These are phyloP conservation scores for Leptinotarsa haldemani DNA, from an alignment of 2,888 invertebrate genomes.

Conservation along the genomic window DNA sequence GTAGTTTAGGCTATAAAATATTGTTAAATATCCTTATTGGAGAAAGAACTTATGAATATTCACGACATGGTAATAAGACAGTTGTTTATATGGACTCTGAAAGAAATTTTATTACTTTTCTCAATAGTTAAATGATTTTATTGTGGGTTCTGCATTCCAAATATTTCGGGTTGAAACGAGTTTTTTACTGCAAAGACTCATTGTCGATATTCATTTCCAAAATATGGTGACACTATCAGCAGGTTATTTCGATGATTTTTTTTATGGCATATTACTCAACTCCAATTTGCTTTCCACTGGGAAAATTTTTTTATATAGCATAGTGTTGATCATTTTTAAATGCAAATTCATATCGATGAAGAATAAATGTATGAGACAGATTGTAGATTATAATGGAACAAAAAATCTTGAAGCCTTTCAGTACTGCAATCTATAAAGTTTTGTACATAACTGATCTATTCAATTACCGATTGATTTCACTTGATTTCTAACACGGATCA, in stretches of 20 bases:
- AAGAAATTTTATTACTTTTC: conserved; percentile 33
- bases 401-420: too few relatives aligned
- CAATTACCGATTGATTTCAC: too few relatives aligned
- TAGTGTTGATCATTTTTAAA: too few relatives aligned
- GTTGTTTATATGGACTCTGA: conserved; percentile 32
- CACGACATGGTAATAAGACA: conserved; percentile 17
- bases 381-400: too few relatives aligned
- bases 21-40: conserved; percentile 18
- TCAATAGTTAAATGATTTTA: conserved; percentile 37
- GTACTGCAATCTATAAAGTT: too few relatives aligned
- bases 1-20: conserved; percentile 4
- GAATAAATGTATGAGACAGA: too few relatives aligned
- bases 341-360: too few relatives aligned
- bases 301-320: too few relatives aligned
- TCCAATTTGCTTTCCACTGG: too few relatives aligned
- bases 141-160: conserved; percentile 20
- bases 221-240: neutral
- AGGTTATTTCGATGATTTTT: neutral
- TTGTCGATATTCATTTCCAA: neutral
- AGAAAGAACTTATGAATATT: conserved; percentile 19
- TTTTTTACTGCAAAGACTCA: neutral
- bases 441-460: too few relatives aligned
- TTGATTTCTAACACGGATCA: too few relatives aligned
- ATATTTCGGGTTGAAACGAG: neutral
- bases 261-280: neutral